Evolutionary conservation across 2,888 invertebrate genomes (phyloP).

Genomic region (Epinotia brunnichana): DNA sequence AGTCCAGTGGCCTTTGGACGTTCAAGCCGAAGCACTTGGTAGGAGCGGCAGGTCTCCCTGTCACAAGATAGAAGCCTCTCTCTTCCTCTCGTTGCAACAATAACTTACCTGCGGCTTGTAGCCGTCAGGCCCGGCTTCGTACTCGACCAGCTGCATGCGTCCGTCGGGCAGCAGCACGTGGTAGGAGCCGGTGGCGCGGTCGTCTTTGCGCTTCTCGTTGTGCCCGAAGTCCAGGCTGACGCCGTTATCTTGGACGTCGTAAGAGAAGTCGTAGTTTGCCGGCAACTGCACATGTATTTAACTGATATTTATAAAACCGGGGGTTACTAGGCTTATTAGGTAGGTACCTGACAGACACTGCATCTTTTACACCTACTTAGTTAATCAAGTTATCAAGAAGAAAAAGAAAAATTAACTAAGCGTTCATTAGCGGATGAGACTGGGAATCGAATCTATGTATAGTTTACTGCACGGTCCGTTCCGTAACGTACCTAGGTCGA

Average conservation of each 20-base stretch:
- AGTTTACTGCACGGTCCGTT: too few relatives aligned
- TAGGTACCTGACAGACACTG: too few relatives aligned
- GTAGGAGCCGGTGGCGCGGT: conserved; percentile 86
- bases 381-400: not conserved
- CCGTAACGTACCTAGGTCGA: too few relatives aligned
- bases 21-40: too few relatives aligned
- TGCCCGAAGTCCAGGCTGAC: conserved; percentile 86
- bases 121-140: conserved; percentile 85
- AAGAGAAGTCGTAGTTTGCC: conserved; percentile 86
- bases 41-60: too few relatives aligned
- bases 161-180: conserved; percentile 86
- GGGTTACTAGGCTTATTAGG: too few relatives aligned
- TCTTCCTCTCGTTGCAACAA: too few relatives aligned
- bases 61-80: too few relatives aligned
- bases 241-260: conserved; percentile 85
- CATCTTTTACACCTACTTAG: not conserved
- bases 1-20: too few relatives aligned
- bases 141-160: conserved; percentile 85
- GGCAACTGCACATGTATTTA: conserved; percentile 77
- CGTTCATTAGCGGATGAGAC: too few relatives aligned
- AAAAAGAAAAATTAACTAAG: not conserved
- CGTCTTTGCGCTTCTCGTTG: conserved; percentile 85
- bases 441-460: too few relatives aligned
- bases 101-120: conserved; percentile 83
- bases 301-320: too few relatives aligned